A percentile compares a stretch with the other conserved stretches of the same genome.
Conservation (phyloP, 1,140 invertebrate genomes). For the Orius insidiosus region DNA sequence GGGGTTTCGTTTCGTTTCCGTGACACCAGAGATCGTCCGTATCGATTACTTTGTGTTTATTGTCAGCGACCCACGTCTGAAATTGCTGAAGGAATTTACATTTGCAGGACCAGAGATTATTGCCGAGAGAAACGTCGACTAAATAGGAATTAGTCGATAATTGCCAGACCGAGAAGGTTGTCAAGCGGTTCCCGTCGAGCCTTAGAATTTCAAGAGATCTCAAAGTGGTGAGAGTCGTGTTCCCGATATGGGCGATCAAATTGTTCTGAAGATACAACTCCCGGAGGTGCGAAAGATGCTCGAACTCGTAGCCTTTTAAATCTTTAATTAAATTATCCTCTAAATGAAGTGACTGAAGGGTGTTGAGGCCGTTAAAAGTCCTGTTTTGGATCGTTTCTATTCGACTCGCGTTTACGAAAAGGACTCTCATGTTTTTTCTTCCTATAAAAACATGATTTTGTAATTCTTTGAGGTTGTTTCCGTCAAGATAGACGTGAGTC, state of each 20-base stretch:
- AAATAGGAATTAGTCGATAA: constrained; percentile 53
- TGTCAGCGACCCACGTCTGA: constrained; percentile 67
- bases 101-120: constrained; percentile 76
- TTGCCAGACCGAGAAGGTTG: constrained; percentile 69
- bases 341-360: constrained; percentile 65
- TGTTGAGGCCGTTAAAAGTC: constrained; percentile 75
- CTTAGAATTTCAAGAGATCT: constrained; percentile 61
- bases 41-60: constrained; percentile 60
- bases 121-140: constrained; percentile 49
- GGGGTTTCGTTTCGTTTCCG: constrained; percentile 52
- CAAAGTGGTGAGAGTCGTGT: constrained; percentile 59
- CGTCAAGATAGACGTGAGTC: constrained; percentile 79
- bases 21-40: constrained; percentile 60
- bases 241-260: constrained; percentile 55
- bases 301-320: constrained; percentile 78
- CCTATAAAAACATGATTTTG: constrained; percentile 83
- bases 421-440: constrained; percentile 66
- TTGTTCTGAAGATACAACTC: constrained; percentile 82
- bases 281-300: constrained; percentile 56
- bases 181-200: constrained; percentile 67
- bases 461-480: constrained; percentile 66
- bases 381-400: constrained; percentile 77
- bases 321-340: constrained; percentile 65
- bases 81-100: constrained; percentile 77
- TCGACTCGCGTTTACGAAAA: constrained; percentile 71